A percentile compares a stretch with the other conserved stretches of the same genome.
phyloP scores from a whole-genome alignment of 1,140 invertebrate species.

The Rhynchophorus ferrugineus region DNA sequence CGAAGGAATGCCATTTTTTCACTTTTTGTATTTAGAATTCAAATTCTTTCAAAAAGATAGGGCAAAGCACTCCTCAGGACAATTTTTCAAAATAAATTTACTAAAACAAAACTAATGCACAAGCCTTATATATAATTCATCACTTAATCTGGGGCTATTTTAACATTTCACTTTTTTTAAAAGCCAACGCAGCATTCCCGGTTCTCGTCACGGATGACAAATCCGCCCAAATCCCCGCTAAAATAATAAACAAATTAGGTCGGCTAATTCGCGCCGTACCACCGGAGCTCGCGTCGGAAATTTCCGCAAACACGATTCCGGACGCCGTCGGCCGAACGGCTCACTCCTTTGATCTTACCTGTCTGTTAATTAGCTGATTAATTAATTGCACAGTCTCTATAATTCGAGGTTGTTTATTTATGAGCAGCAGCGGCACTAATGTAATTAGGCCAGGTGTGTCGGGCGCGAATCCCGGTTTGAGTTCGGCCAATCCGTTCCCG shows the following conservation, averaged over 20 bases:
- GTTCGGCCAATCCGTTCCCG: background rate
- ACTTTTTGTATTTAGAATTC: no score
- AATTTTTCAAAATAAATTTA: no score
- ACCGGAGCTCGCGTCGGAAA: slow-evolving; percentile 9
- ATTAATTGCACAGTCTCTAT: slow-evolving; percentile 38
- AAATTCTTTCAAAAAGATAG: no score
- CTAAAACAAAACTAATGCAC: no score
- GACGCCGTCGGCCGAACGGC: slow-evolving; percentile 27
- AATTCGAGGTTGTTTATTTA: slow-evolving; percentile 36
- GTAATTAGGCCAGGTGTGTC: slow-evolving; percentile 35
- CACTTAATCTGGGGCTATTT: no score
- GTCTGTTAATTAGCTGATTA: slow-evolving; percentile 39
- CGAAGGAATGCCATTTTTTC: no score
- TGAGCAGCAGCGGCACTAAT: slow-evolving; percentile 36
- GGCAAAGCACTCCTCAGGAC: no score
- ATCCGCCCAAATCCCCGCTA: slow-evolving; percentile 7
- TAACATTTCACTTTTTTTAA: no score
- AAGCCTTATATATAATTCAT: no score
- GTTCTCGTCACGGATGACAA: no score
- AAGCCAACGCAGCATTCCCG: no score
- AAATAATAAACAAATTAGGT: slow-evolving; percentile 13
- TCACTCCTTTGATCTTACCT: slow-evolving; percentile 34
- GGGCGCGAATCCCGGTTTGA: slow-evolving; percentile 5
- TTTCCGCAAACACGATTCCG: slow-evolving; percentile 18
- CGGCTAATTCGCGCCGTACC: slow-evolving; percentile 9